A percentile compares a stretch with the other conserved stretches of the same genome.
These are phyloP conservation scores for Drosophila persimilis DNA, from an alignment of 1,140 invertebrate genomes.

Conservation along the genomic window DNA sequence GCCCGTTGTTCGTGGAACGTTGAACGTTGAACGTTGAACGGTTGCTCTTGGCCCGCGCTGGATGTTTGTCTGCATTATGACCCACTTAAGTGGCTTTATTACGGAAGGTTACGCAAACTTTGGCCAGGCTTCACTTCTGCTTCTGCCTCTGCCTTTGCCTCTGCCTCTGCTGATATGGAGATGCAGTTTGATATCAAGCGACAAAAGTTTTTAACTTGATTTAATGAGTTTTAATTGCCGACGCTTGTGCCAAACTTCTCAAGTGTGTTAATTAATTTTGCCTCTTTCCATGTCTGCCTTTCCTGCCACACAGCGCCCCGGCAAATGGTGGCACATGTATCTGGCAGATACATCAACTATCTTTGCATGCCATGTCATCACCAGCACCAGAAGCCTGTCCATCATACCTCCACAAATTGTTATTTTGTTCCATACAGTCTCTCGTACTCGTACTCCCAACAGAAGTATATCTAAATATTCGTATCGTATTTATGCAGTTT, in stretches of 20 bases:
- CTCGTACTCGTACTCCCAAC: background rate
- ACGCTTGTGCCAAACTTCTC: conserved; percentile 64
- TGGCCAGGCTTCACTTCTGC: conserved; percentile 17
- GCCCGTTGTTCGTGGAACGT: background rate
- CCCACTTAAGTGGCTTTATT: conserved; percentile 82
- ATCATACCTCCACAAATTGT: conserved; percentile 43
- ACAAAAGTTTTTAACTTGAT: conserved; percentile 77
- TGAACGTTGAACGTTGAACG: background rate
- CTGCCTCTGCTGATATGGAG: conserved; percentile 26
- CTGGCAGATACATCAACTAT: conserved; percentile 50
- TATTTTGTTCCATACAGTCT: conserved; percentile 29
- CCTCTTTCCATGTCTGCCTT: conserved; percentile 23
- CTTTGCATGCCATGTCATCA: conserved; percentile 55
- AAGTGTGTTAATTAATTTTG: conserved; percentile 69
- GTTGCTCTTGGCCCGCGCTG: conserved; percentile 23
- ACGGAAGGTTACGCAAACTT: conserved; percentile 79
- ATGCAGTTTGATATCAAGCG: conserved; percentile 29
- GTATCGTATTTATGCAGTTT: conserved; percentile 6
- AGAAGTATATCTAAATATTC: conserved; percentile 7
- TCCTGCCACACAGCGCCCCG: background rate
- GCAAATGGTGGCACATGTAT: conserved; percentile 23
- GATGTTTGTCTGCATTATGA: conserved; percentile 70
- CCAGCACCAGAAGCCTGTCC: conserved; percentile 39
- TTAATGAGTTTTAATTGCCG: conserved; percentile 78
- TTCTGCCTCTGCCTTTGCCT: background rate